Evolutionary conservation across 2,888 invertebrate genomes (phyloP).

Genomic region (Apantesis nais): DNA sequence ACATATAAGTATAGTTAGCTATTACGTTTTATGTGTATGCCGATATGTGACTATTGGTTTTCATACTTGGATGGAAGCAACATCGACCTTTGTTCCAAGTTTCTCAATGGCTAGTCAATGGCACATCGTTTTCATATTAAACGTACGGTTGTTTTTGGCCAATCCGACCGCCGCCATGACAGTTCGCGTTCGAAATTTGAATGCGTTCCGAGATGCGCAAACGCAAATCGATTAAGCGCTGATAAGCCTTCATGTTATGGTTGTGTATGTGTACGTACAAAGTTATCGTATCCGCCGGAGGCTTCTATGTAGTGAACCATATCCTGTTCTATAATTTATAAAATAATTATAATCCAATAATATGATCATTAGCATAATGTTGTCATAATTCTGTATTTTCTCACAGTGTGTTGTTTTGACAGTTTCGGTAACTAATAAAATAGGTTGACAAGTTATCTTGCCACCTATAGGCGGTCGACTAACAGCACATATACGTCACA

Average conservation of each 20-base stretch:
- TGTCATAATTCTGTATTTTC: slow-evolving; percentile 19
- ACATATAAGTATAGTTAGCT: slow-evolving; percentile 19
- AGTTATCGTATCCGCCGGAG: slow-evolving; percentile 71
- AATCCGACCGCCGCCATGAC: slow-evolving; percentile 74
- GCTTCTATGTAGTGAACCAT: slow-evolving; percentile 55
- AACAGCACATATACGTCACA: slow-evolving; percentile 1
- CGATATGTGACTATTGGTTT: slow-evolving; percentile 17
- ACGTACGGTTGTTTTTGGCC: slow-evolving; percentile 63
- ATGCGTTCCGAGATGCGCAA: slow-evolving; percentile 80
- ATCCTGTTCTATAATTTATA: slow-evolving; percentile 59
- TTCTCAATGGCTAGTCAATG: slow-evolving; percentile 71
- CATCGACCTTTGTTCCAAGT: slow-evolving; percentile 57
- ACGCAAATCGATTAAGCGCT: slow-evolving; percentile 76
- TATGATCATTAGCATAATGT: slow-evolving; percentile 38
- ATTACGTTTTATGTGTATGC: slow-evolving; percentile 30
- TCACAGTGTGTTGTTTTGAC: slow-evolving; percentile 13
- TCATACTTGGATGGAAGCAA: slow-evolving; percentile 28
- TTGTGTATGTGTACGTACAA: slow-evolving; percentile 58
- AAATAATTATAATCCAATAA: slow-evolving; percentile 45
- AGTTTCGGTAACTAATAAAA: slow-evolving; percentile 35
- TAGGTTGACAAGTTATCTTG: slow-evolving; percentile 5
- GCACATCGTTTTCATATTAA: slow-evolving; percentile 64
- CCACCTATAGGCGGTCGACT: slow-evolving; percentile 2
- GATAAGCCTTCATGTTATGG: slow-evolving; percentile 64
- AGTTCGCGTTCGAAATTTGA: slow-evolving; percentile 80